Base-by-base conservation (phyloP, 2,113 vertebrate species). In the Gadus macrocephalus region DNA sequence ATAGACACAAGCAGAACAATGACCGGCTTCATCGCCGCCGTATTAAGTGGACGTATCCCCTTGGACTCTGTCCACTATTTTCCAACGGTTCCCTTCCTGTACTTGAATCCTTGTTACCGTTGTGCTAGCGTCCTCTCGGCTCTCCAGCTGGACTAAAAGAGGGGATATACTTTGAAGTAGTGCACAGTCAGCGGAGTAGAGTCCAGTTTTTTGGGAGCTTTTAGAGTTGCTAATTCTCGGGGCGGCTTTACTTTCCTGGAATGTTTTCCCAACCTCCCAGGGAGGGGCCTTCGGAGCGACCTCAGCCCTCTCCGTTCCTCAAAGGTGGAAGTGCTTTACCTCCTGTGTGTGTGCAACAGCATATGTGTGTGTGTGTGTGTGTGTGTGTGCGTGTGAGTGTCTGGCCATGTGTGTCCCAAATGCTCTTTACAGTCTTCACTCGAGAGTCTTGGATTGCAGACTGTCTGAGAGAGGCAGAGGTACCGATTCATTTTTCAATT, bases 241-340 rank as follows among this genome's bases (percentile, higher is more conserved):
- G 42, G 42, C 42, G 8, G 42, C 86, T 85, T 85, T 75, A 71
- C 79, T 87, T 79, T 73, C 83, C 87, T 90, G 91, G 90, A 93
- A 92, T 92, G 91, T 92, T 93, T 92, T 91, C 78, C 81, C 88
- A 86, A 87, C 91, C 63, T 85, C 83, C 85, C 84, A 86, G 88
- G 92, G 91, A 91, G 92, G 91, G 91, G 91, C 86, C 78, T 76
- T 77, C 8, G 9, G 66, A 2, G 78, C 78, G 11, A 77, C 83
- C 80, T 81, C 67, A 71, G 68, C 74, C 78, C 83, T 73, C 49
- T 71, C 82, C 70, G 70, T 82, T 78, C 72, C 75, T 1, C 25
- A 15, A 68, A 77, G 68, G 53, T 73, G 62, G 76, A 75, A 63
- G 69, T 68, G 74, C 70, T 83, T 16, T 59, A 6, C 59, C 71